A percentile compares a stretch with the other conserved stretches of the same genome.
phyloP scores from a whole-genome alignment of 1,140 invertebrate species.

The Papilio aristodemus region DNA sequence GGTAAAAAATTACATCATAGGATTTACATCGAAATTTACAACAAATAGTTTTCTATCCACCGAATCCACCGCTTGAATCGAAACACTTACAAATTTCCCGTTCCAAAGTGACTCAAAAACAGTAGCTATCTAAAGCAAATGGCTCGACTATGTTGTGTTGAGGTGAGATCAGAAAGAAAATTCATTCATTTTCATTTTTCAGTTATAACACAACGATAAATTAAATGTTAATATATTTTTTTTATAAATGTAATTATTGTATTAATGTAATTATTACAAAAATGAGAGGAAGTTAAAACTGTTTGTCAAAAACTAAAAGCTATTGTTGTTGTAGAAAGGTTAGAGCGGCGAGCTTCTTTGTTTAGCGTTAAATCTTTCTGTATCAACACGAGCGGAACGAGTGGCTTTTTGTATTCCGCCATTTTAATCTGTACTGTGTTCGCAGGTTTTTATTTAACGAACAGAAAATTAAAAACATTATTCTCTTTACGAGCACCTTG shows the following conservation, averaged over 20 bases:
- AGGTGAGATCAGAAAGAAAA: no score
- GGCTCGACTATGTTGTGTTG: no score
- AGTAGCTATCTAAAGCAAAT: no score
- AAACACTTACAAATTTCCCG: no score
- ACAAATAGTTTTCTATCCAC: no score
- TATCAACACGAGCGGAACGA: neutral
- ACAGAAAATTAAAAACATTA: conserved; percentile 13
- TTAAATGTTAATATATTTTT: no score
- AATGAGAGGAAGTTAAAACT: conserved; percentile 5
- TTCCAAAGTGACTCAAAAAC: no score
- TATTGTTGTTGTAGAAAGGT: conserved; percentile 12
- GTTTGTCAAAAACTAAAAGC: neutral
- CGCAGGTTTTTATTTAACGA: conserved; percentile 12
- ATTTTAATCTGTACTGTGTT: conserved; percentile 17
- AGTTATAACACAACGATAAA: no score
- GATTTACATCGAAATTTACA: no score
- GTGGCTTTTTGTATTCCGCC: conserved; percentile 17
- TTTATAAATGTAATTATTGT: neutral
- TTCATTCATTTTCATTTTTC: no score
- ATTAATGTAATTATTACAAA: neutral
- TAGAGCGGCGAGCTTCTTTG: conserved; percentile 9
- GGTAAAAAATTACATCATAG: no score
- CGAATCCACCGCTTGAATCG: no score
- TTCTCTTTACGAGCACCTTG: neutral
- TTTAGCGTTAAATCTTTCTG: conserved; percentile 3